Percentiles rank a stretch among this genome's conserved stretches.
These are phyloP conservation scores for Heliconius cydno DNA, from an alignment of 2,888 invertebrate genomes.

Conservation along the genomic window DNA sequence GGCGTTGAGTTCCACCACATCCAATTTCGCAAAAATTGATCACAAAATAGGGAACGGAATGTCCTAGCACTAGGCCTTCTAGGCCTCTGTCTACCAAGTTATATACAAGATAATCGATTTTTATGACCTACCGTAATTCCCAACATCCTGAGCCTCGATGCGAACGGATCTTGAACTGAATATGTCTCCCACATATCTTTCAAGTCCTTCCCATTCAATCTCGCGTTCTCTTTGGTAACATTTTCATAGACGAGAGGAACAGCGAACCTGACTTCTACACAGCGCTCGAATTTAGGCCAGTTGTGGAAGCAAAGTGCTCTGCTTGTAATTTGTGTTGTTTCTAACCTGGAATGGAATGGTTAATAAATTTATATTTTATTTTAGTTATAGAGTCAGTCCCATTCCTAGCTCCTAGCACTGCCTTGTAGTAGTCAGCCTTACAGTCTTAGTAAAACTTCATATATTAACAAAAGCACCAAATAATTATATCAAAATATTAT, in stretches of 20 bases:
- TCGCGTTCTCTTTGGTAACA: slow-evolving; percentile 53
- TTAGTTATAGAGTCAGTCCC: no score
- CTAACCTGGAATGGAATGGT: slow-evolving; percentile 55
- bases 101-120: background rate
- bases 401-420: no score
- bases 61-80: background rate
- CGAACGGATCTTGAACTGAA: slow-evolving; percentile 60
- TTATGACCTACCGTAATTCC: slow-evolving; percentile 60
- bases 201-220: slow-evolving; percentile 64
- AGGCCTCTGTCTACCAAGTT: background rate
- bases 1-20: no score
- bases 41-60: no score
- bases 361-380: background rate
- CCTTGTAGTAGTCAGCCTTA: no score
- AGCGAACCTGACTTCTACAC: slow-evolving; percentile 67
- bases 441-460: no score
- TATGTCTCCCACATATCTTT: slow-evolving; percentile 68
- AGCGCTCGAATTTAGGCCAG: slow-evolving; percentile 72
- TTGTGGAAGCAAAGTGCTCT: slow-evolving; percentile 66
- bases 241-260: slow-evolving; percentile 66
- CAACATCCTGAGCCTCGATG: slow-evolving; percentile 57
- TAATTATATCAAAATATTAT: no score
- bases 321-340: slow-evolving; percentile 66
- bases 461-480: no score
- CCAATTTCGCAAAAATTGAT: no score